Evolutionary conservation across 2,888 invertebrate genomes (phyloP), one percentile per base, ranked within the genome.

Genomic region (Gibbula magus): DNA sequence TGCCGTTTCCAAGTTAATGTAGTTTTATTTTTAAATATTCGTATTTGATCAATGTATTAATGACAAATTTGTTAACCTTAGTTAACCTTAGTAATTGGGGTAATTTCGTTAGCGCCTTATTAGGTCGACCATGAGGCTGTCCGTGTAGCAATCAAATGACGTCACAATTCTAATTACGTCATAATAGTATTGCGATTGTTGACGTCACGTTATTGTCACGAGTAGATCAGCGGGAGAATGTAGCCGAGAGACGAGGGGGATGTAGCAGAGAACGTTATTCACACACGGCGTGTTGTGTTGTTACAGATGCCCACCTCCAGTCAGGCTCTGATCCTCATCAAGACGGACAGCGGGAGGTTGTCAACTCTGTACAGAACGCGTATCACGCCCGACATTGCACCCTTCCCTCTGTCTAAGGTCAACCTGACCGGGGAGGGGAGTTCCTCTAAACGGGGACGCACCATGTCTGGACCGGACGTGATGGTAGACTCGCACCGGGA

Each of bases 271-370:
- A 18, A 52, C n/a, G n/a, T n/a, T n/a, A n/a, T 18, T 25, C n/a
- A 16, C n/a, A 25, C 20, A 4, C 56, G 20, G 22, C 20, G 56
- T 56, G n/a, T 25, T 25, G 20, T 75, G n/a, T 20, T 25, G 10
- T 77, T 78, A 29, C 78, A 78, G 81, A 88, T 88, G 88, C 88
- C 88, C 29, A 88, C 87, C 0, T 88, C 88, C 22, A 88, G 88
- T 75, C 88, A 88, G 81, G 83, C 85, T 0, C 80, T 88, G 56
- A 87, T 88, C 32, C 76, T 88, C n/a, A 83, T 87, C 56, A 82
- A 82, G 20, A 79, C 84, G 3, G 84, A 85, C 54, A 83, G 84
- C 18, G 78, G 80, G 20, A 56, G 32, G 39, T 79, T 80, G 52
- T 79, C 81, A 1, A 16, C 32, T 2, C 53, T 67, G 70, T 70